Base-by-base conservation (phyloP, 2,113 vertebrate species). In the Stomatorhinus ivindoensis region DNA sequence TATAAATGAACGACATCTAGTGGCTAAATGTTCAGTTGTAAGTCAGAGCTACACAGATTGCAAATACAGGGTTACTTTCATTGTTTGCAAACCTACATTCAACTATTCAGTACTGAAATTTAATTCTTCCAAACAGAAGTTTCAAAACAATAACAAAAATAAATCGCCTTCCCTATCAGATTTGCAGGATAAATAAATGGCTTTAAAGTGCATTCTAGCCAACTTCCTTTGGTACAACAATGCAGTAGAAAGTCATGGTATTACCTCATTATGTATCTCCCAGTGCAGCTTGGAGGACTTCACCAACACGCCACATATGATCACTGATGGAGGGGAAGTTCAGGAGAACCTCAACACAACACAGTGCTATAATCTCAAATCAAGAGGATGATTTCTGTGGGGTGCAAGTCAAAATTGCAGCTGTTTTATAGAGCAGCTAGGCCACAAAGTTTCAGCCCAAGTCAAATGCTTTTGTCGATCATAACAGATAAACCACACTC, bases 241-340 rank as follows among this genome's bases (percentile, higher is more conserved):
- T 42, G 51, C 11, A 50, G 2, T 27, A 31, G 6, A 21, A 31
- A 10, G 84, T 15, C 69, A 8, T 69, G 31, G 31, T 21, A 88
- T 1, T 95, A 99, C 98, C 97, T 97, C 91, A 92, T 97, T 97
- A 21, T 86, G 90, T 42, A 90, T 91, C 88, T 95, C 91, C 97
- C 96, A 96, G n/a, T 97, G 95, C 89, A 97, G 92, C 83, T 93
- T 94, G 58, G 94, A 95, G 90, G 94, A 95, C 55, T 94, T 95
- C 90, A 97, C 95, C n/a, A 92, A 89, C 11, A 89, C 91, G 5
- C 96, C 97, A 92, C 96, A 98, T 80, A 96, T 90, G 92, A 96
- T 94, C 93, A 97, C 93, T 93, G 93, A 93, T 94, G 91, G 92
- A 46, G 89, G 10, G 46, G 11, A 8, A 0, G 92, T 96, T 92